Conservation (phyloP, 2,113 vertebrate genomes). For the Notothenia coriiceps region DNA sequence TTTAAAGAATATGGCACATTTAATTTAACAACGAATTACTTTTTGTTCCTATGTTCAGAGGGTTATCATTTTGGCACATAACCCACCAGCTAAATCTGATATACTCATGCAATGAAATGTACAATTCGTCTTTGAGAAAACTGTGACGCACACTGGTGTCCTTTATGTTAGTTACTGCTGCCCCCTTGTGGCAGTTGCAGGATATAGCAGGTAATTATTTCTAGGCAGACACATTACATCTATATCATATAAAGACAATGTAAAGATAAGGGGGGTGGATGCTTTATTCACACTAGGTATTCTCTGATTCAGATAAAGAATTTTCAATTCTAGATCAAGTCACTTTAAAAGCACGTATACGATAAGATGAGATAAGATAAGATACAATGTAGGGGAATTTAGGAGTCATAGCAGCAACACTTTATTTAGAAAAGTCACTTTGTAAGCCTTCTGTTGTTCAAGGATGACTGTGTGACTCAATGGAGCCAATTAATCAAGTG, state of each 20-base stretch:
- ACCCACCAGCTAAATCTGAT: background rate
- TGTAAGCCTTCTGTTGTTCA: conserved; percentile 43
- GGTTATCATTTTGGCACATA: background rate
- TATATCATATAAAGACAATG: background rate
- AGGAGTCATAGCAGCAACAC: no score
- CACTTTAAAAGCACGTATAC: background rate
- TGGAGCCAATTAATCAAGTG: conserved; percentile 63
- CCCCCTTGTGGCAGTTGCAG: conserved; percentile 49
- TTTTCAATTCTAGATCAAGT: background rate
- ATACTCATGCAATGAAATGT: conserved; percentile 7
- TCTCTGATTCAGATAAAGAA: background rate
- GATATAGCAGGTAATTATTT: background rate
- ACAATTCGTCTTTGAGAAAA: background rate
- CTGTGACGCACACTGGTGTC: background rate
- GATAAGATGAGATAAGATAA: no score
- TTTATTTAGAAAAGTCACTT: conserved; percentile 57
- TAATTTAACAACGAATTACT: background rate
- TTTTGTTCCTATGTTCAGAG: background rate
- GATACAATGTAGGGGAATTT: no score
- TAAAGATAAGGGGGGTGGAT: background rate
- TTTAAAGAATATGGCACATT: background rate
- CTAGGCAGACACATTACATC: background rate
- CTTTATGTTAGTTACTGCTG: conserved; percentile 49
- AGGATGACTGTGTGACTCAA: conserved; percentile 47
- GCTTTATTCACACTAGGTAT: background rate